A percentile compares a stretch with the other conserved stretches of the same genome.
These are phyloP conservation scores for Lerista edwardsae DNA, from an alignment of 2,797 vertebrate genomes.

Conservation along the genomic window DNA sequence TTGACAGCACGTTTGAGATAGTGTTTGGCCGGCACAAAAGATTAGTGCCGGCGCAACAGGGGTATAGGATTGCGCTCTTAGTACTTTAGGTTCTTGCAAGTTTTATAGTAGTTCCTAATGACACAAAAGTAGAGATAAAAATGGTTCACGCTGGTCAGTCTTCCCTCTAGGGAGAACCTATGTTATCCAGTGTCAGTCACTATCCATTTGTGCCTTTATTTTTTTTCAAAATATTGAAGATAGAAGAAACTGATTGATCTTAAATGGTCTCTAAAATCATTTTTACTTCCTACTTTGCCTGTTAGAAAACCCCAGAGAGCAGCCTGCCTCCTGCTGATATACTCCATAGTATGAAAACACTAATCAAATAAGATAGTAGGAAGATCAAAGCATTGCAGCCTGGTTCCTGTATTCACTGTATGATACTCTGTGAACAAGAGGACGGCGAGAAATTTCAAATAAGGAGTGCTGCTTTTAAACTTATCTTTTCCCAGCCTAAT, in stretches of 20 bases:
- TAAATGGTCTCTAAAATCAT: constrained; percentile 73
- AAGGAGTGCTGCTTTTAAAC: constrained; percentile 67
- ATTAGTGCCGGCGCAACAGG: no score
- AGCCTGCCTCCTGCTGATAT: constrained; percentile 75
- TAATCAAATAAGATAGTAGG: constrained; percentile 77
- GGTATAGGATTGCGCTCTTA: no score
- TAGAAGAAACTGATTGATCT: constrained; percentile 72
- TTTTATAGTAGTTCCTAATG: constrained; percentile 47
- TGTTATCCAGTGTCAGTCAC: constrained; percentile 65
- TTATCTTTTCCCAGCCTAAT: constrained; percentile 66
- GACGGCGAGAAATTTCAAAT: constrained; percentile 70
- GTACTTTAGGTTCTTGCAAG: neutral
- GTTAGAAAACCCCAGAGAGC: constrained; percentile 75
- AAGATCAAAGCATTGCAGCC: constrained; percentile 73
- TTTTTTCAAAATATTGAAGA: constrained; percentile 74
- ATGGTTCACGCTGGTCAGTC: constrained; percentile 53
- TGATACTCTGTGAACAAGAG: constrained; percentile 69
- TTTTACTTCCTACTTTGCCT: constrained; percentile 72
- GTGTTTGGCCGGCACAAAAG: no score
- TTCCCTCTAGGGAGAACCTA: constrained; percentile 57
- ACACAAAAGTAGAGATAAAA: constrained; percentile 15
- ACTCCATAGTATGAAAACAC: constrained; percentile 76
- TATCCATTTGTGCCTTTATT: constrained; percentile 60
- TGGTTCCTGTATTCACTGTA: constrained; percentile 71
- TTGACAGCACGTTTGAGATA: no score